Base-by-base conservation (phyloP, 2,113 vertebrate species). In the Chaenocephalus aceratus region DNA sequence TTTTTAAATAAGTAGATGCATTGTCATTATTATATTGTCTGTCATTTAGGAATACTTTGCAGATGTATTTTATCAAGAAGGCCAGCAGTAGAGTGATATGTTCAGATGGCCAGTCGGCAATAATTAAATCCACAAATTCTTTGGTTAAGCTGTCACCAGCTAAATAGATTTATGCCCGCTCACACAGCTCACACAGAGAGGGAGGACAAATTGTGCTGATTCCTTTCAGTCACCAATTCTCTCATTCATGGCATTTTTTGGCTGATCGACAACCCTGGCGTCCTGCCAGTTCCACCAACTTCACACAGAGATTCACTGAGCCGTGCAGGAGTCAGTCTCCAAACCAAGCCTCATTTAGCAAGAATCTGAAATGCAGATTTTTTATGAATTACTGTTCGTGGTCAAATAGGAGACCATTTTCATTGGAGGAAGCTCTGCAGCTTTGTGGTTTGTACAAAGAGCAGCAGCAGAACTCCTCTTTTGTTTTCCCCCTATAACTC, bases 391-490 rank as follows among this genome's bases (percentile, higher is more conserved):
- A 36, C 75, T 72, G 46, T 76, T 86, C 46, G 67, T 75, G 84
- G 87, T 89, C 54, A 75, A 86, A 83, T 14, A 16, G 45, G 62
- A 62, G 66, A 63, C 15, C 53, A 18, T 83, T 85, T 90, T 81
- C 72, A 82, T 57, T 86, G 80, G 77, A 84, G 53, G 21, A 61
- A 53, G 77, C 77, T 48, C 71, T 90, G 70, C 76, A 64, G 53
- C 48, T 77, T 58, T 77, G 92, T 88, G 90, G 92, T 84, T 90
- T 73, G 79, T 72, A 88, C 82, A 85, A 86, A 80, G 72, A 85
- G 79, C 67, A 64, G 82, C 88, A 86, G 78, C 77, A 57, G 59
- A 86, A 72, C 70, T 79, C 58, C 70, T 79, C 58, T 60, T 90
- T 90, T 86, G 26, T 26, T 90, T 88, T 86, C 63, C 75, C 64